Conservation (phyloP, 2,888 invertebrate genomes). For the Micoletzkya japonica region DNA sequence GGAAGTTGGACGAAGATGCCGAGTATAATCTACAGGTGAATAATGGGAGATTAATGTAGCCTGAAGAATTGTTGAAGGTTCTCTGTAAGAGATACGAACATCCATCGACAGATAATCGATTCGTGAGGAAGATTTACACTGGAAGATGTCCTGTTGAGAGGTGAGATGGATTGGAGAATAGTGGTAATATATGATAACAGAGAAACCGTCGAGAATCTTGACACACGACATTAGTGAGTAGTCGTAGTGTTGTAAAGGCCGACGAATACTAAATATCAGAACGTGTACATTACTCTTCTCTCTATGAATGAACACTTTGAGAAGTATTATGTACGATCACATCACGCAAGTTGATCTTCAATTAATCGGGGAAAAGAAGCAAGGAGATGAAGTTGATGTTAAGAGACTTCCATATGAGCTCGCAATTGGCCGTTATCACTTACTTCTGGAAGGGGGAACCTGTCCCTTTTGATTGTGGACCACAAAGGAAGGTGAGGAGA, state of each 20-base stretch:
- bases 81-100: conserved; percentile 47
- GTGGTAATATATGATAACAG: neutral
- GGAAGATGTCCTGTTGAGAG: conserved; percentile 28
- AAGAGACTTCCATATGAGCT: conserved; percentile 7
- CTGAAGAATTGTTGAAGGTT: conserved; percentile 25
- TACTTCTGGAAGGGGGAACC: conserved; percentile 52
- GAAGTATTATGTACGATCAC: no score
- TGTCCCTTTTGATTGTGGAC: conserved; percentile 23
- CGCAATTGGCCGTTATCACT: conserved; percentile 38
- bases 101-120: conserved; percentile 38
- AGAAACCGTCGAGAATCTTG: conserved; percentile 28
- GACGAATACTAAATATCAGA: conserved; percentile 10
- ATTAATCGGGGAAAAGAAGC: no score
- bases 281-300: neutral
- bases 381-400: no score
- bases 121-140: conserved; percentile 49
- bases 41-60: neutral
- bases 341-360: no score
- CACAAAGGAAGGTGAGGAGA: conserved; percentile 30
- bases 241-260: conserved; percentile 26
- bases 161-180: neutral
- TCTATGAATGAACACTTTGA: neutral
- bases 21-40: neutral
- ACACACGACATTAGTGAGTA: conserved; percentile 21
- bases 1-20: neutral